Evolutionary conservation across 2,797 vertebrate genomes (phyloP), one percentile per base, ranked within the genome.

Genomic region (Atherinosoma microstoma): DNA sequence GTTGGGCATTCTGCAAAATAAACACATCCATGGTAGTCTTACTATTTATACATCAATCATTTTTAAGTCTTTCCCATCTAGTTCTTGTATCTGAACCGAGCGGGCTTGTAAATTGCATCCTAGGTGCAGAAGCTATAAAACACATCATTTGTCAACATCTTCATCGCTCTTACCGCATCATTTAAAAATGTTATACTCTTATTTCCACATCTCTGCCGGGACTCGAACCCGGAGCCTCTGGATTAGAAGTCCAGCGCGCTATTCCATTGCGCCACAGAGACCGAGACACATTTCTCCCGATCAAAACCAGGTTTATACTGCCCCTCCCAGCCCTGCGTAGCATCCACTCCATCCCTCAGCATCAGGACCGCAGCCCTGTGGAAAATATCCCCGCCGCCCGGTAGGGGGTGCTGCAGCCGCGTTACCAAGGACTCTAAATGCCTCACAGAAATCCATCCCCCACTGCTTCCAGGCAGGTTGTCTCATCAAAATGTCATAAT

Each of bases 181-280:
- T 67, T 8, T 9, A 56, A 86, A 87, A 87, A 84, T 73, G 70
- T 63, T 32, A 15, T 1, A 1, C 3, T 10, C 4, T 89, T 94
- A 92, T 87, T 94, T 94, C 92, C 0, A 51, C 97, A 99, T 99
- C 98, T 99, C 98, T 99, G 98, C 98, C 97, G 98, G 98, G 98
- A 99, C 98, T 99, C 97, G 98, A 99, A 99, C 98, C 98, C 98
- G 97, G 97, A 99, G 98, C 98, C 98, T 99, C 98, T 99, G 98
- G 98, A 99, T 98, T 99, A 99, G 98, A 99, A 99, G 98, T 99
- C 98, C 97, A 98, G 97, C 97, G 97, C 97, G 97, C 97, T 98
- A 97, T 97, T 98, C 97, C 97, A 99, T 99, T 99, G 97, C 97
- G 97, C 97, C 98, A 99, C 97, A 98, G 98, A 99, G 97, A 99